Base-by-base conservation (phyloP, 30 jellyfish, hydroid and myxozoan species). In the Hydractinia symbiolongicarpus region DNA sequence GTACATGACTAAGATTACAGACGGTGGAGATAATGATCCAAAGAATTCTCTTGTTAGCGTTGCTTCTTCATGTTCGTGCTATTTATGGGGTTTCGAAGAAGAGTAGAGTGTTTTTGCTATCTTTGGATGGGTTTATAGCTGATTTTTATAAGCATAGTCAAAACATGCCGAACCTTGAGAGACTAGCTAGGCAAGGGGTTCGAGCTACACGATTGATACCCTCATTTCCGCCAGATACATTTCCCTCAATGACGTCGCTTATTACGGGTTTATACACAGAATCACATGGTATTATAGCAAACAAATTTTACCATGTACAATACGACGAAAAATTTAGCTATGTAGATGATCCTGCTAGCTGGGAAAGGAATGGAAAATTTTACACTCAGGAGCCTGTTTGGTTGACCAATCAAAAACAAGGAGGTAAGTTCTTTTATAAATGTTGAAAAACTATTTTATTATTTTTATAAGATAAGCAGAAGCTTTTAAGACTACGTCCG, bases 321-420 rank as follows among this genome's bases (percentile, higher is more conserved):
- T 16, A 8, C 13, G 55, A 76, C 7, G 19, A 7, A 8, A 19
- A 53, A 58, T 76, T 76, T 76, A 55, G 78, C 17, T 50, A 76
- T 50, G 78, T 50, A 9, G 20, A 44, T 52, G 84, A 76, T 50
- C 81, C 81, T 7, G 50, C 19, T 7, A 50, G 19, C 50, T 55
- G 19, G 13, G 8, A 55, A 7, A 50, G 5, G 19, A 50, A 76
- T 76, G 84, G 84, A 4, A 55, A 30, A 30, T 76, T 76, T 76
- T 76, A 19, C 82, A 76, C 13, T 19, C 44, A 76, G 5, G 84
- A 76, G 5, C 84, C 84, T 50, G 44, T 76, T 8, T 76, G 84
- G 84, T 58, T 76, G 44, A 76, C 84, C 21, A 76, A 76, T 55
- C 84, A 76, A 55, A 76, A 55, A 16, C 84, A 76, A 76, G 79